Base-by-base conservation (phyloP, 2,113 vertebrate species). In the Tychaedon coryphoeus region DNA sequence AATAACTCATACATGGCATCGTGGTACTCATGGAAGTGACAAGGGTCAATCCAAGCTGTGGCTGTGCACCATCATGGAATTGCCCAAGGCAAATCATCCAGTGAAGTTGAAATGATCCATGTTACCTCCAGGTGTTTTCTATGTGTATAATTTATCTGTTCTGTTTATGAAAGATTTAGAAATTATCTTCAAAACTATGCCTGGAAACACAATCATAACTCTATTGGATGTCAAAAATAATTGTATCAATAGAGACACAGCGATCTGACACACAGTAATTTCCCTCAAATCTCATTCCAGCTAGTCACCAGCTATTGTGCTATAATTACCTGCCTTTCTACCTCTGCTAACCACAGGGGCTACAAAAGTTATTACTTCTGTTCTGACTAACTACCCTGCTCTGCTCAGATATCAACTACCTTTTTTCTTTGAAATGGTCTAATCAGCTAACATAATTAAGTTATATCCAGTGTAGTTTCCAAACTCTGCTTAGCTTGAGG, bases 401-500 rank as follows among this genome's bases (percentile, higher is more conserved):
- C 78, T 79, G 16, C 64, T 92, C 67, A 76, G 67, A 88, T 70
- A 80, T 38, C 42, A 92, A 50, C 47, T 72, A 43, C 28, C 18
- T 85, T 93, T 79, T 92, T 93, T n/a, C 58, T 90, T 66, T 92
- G 64, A 86, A 93, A 73, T 31, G 61, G 23, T 82, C 62, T 92
- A 61, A 83, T 93, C 75, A 80, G 38, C 58, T 72, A 85, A 67
- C 25, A 64, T 72, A 69, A 95, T 85, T 56, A 92, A 90, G 57
- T 69, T 76, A 72, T 82, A 92, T 86, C 70, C 42, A 72, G 78
- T 90, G 78, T 45, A 54, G 31, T 93, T 90, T 93, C 71, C 82
- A 92, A 73, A 90, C 29, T 79, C 48, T 62, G 18, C n/a, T 82
- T 82, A 33, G 71, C 71, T 79, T 86, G 45, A 79, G 76, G 42